Conservation (phyloP, 2,113 vertebrate genomes). For the Tiliqua scincoides region DNA sequence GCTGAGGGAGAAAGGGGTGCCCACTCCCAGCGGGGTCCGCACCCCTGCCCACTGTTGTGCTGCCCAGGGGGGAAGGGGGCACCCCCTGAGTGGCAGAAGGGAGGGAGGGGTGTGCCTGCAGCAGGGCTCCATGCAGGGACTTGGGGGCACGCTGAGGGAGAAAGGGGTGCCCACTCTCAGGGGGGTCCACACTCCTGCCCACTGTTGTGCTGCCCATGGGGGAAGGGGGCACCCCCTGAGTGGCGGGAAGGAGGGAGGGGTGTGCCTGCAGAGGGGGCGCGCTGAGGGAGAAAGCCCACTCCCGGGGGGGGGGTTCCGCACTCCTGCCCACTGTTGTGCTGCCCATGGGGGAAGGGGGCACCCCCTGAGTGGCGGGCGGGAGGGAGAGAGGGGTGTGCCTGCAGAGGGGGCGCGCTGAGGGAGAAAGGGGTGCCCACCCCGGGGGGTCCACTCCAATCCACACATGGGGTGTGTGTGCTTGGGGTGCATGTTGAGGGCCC, state of each 20-base stretch:
- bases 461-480: too few species aligned
- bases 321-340: too few species aligned
- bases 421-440: neutral
- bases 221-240: neutral
- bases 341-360: too few species aligned
- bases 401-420: fast-evolving
- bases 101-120: neutral
- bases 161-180: neutral
- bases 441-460: too few species aligned
- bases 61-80: too few species aligned
- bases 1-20: neutral
- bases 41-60: too few species aligned
- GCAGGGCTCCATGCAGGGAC: fast-evolving
- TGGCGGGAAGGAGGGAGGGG: neutral
- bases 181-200: neutral
- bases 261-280: too few species aligned
- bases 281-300: too few species aligned
- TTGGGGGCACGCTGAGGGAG: neutral
- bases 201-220: neutral
- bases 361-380: too few species aligned
- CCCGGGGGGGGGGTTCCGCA: too few species aligned
- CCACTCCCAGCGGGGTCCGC: too few species aligned
- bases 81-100: neutral
- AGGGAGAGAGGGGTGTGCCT: neutral
- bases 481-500: neutral